Base-by-base conservation (phyloP, 2,113 vertebrate genomes). In the Leucosticte australis region DNA sequence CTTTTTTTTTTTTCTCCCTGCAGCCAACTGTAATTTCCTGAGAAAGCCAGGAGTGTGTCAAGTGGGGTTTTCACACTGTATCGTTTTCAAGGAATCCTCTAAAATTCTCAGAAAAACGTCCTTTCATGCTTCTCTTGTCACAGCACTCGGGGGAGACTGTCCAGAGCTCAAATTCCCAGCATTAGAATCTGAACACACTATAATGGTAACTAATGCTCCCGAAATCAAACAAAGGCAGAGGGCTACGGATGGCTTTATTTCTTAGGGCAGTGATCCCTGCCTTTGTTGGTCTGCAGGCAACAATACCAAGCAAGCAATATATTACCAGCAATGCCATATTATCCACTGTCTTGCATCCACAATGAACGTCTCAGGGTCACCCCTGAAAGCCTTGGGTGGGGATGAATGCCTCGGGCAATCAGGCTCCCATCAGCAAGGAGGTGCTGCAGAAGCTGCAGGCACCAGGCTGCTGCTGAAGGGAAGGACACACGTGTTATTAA, bases 171-270 rank as follows among this genome's bases (percentile, higher is more conserved):
- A 89, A 90, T 84, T 96, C 77, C 90, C 80, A 64, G 49, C 90
- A 90, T 75, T 75, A 90, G 86, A 94, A 96, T 94, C 90, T 46
- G 73, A 94, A 92, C 93, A 96, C 86, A 94, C 83, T 16, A 46
- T 78, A 94, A 97, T 60, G 73, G 77, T 84, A 92, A 89, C 88
- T 94, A 95, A 97, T 65, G 87, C 84, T 90, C 69, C 94, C 9
- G 7, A 90, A 96, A 86, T 93, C 96, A 96, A 95, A 96, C 90
- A 96, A 95, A 96, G 93, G 90, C 95, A 94, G 73, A 95, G 74
- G 88, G 83, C 88, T 90, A 53, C 3, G 88, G 93, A 92, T 93
- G 92, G 92, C 88, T 94, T 96, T 93, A 93, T 90, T 95, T 94
- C 86, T 93, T 39, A 94, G 94, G 90, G 94, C 93, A 94, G 80